Evolutionary conservation across 2,888 invertebrate genomes (phyloP), one percentile per base, ranked within the genome.

Genomic region (Conchocele bisecta): DNA sequence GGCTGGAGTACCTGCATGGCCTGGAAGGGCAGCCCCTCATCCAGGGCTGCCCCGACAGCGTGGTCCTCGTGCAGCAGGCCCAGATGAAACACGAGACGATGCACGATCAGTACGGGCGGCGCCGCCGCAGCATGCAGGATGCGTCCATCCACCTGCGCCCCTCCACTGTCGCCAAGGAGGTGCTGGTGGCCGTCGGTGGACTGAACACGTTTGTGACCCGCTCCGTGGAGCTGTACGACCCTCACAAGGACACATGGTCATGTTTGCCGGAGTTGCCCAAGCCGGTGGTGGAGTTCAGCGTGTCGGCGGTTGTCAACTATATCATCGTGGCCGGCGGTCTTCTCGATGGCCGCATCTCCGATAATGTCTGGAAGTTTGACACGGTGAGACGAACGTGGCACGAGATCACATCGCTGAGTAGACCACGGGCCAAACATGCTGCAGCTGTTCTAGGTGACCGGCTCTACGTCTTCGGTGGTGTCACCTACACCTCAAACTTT

Each of bases 111-210:
- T 85, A 83, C 69, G 88, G 87, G 11, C 84, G 88, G 41, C 76
- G 90, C 11, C 66, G 90, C 15, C 77, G 88, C 13, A 90, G 89
- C 75, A 88, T 89, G 88, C 89, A 88, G 77, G 83, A 84, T 48
- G 75, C 75, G 17, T 77, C 82, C 39, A 81, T 87, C 39, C 86
- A 84, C 28, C 90, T 89, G 5, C 77, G 91, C 37, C 90, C 90
- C 13, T 91, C 90, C 22, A 91, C 91, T 6, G 86, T 91, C 17
- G 90, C 90, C 37, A 90, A 89, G 60, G 89, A 90, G 58, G 88
- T 88, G 26, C 75, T 91, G 67, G 89, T 90, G n/a, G 82, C 88
- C 1, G 79, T 91, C 9, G 88, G 89, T 13, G 89, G 90, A 4
- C 79, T 86, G 29, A 81, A 83, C 51, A 83, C 83, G 24, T 85